Evolutionary conservation across 2,888 invertebrate genomes (phyloP), one percentile per base, ranked within the genome.

Genomic region (Volucella inanis): DNA sequence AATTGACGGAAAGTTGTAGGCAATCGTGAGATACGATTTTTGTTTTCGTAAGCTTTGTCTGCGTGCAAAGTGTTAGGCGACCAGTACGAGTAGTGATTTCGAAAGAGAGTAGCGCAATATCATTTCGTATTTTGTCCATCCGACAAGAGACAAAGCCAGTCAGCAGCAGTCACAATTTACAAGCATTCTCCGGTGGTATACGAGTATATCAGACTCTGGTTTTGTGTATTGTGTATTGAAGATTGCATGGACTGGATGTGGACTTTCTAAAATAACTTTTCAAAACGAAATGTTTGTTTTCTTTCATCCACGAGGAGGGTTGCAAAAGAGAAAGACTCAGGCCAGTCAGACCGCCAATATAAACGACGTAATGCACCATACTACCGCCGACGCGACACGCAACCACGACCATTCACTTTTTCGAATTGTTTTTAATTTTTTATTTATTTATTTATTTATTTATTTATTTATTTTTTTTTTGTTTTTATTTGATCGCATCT

Each of bases 241-340:
- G 9, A 41, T 38, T 43, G 52, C 22, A 6, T 15, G 57, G 31
- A 31, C 31, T 31, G n/a, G 14, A 10, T 9, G 10, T 52, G 75
- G 81, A 85, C 85, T 85, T 85, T 85, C 85, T 85, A 85, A 85
- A 85, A 81, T 76, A 77, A 72, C 81, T 80, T 85, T 72, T 68
- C 68, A 76, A 31, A 31, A 80, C 84, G 61, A 67, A 85, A 75
- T 76, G 62, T 84, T 84, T 85, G 71, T 85, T 85, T 85, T 81
- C 81, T 85, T 84, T 80, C 71, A 80, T 75, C 75, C 41, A n/a
- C 49, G 22, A 11, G 15, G 61, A 15, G 57, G 43, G 71, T 85
- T 85, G 76, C 71, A 80, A 80, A 76, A 85, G 75, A 62, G 72
- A 77, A 77, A 76, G 57, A 59, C 18, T 57, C 39, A 72, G 49